Percentiles rank a stretch among this genome's conserved stretches.
These are phyloP conservation scores for Melanargia galathea DNA, from an alignment of 2,888 invertebrate species.

Conservation along the genomic window DNA sequence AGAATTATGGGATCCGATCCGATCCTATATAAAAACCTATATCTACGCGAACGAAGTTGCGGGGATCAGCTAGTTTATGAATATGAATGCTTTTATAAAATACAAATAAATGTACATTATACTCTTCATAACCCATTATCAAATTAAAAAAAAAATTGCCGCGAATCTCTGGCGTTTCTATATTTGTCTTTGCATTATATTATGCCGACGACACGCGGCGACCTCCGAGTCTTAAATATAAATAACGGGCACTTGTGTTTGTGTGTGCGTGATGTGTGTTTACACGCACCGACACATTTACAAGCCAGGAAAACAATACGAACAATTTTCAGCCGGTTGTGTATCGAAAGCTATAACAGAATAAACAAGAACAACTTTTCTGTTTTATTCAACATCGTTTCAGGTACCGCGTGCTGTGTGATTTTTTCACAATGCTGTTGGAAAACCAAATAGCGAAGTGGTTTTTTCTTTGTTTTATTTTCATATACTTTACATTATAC, in stretches of 20 bases:
- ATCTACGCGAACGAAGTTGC: too few relatives aligned
- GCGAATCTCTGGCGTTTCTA: constrained; percentile 46
- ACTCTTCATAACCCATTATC: constrained; percentile 18
- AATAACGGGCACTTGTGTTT: constrained; percentile 56
- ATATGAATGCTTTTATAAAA: constrained; percentile 14
- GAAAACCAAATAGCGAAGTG: neutral
- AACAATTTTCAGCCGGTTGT: constrained; percentile 45
- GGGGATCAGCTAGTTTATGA: too few relatives aligned
- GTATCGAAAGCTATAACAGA: constrained; percentile 47
- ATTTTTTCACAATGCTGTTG: constrained; percentile 16
- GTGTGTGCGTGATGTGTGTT: constrained; percentile 61
- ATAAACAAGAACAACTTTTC: constrained; percentile 31
- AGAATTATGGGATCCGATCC: too few relatives aligned
- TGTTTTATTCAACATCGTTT: constrained; percentile 18
- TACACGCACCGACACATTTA: constrained; percentile 67
- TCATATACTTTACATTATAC: too few relatives aligned
- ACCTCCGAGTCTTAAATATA: constrained; percentile 67
- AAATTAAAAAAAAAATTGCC: constrained; percentile 24
- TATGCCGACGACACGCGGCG: constrained; percentile 64
- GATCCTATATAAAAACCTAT: too few relatives aligned
- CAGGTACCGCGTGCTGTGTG: neutral
- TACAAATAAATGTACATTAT: constrained; percentile 17
- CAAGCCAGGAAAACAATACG: constrained; percentile 73
- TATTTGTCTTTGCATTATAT: constrained; percentile 54
- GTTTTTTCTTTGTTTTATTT: neutral